phyloP scores from a whole-genome alignment of 1,140 invertebrate species.

The Hetaerina americana region DNA sequence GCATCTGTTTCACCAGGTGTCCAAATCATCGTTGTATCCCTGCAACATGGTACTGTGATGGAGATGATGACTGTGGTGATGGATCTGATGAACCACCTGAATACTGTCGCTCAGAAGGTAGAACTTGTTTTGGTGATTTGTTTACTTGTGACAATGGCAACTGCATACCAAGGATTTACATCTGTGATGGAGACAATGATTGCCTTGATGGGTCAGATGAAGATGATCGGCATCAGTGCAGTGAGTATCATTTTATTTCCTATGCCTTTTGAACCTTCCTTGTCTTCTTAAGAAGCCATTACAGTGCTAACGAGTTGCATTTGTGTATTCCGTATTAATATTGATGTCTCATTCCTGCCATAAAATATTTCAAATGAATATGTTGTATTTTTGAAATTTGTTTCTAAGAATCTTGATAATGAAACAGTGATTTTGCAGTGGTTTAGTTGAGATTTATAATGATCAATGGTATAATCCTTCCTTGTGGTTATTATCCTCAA shows the following conservation, averaged over 20 bases:
- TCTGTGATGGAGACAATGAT: slow-evolving; percentile 95
- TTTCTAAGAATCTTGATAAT: no score
- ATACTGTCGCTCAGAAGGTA: slow-evolving; percentile 85
- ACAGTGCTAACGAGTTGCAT: no score
- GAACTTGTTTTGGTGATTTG: slow-evolving; percentile 87
- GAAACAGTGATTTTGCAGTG: no score
- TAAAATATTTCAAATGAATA: no score
- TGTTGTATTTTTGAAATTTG: no score
- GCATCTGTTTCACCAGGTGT: slow-evolving; percentile 35
- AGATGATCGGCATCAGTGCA: slow-evolving; percentile 80
- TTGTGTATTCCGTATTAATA: no score
- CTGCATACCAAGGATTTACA: slow-evolving; percentile 90
- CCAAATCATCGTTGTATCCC: slow-evolving; percentile 78
- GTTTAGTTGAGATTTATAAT: no score
- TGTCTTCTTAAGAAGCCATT: no score
- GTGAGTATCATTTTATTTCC: slow-evolving; percentile 50
- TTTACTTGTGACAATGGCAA: slow-evolving; percentile 96
- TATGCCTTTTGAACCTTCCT: no score
- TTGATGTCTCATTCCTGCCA: no score
- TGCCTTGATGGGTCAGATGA: slow-evolving; percentile 88
- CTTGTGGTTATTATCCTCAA: no score
- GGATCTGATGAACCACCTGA: slow-evolving; percentile 79
- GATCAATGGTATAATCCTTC: no score
- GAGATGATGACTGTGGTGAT: slow-evolving; percentile 81
- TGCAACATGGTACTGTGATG: slow-evolving; percentile 86